Conservation (phyloP, 2,888 invertebrate genomes). For the Ceriagrion tenellum region DNA sequence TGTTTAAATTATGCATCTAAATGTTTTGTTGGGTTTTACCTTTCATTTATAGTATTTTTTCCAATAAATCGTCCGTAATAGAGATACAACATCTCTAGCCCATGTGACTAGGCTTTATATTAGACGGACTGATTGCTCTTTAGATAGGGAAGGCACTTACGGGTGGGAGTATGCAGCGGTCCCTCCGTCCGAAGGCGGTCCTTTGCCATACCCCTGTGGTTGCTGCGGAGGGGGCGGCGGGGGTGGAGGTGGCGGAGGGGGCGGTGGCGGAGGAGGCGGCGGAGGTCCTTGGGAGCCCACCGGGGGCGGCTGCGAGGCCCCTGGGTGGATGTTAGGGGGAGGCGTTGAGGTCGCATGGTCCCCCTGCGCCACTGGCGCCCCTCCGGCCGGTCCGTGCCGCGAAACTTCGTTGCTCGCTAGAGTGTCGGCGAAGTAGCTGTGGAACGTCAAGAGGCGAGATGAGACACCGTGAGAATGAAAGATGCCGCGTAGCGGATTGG, state of each 20-base stretch:
- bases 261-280: conserved; percentile 72
- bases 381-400: conserved; percentile 74
- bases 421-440: conserved; percentile 80
- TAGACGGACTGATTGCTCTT: too few species aligned
- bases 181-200: conserved; percentile 69
- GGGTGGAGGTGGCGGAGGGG: conserved; percentile 70
- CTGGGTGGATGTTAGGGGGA: conserved; percentile 72
- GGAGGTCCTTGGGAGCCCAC: conserved; percentile 73
- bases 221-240: conserved; percentile 39
- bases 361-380: conserved; percentile 74
- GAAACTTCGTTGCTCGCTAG: conserved; percentile 79
- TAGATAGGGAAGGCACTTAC: conserved; percentile 73
- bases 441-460: neutral
- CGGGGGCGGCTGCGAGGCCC: conserved; percentile 74
- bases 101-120: too few species aligned
- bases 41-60: too few species aligned
- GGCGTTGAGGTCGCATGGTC: conserved; percentile 72
- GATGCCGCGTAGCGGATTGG: too few species aligned
- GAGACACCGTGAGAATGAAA: too few species aligned
- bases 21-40: too few species aligned
- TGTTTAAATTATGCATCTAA: too few species aligned
- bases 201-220: conserved; percentile 37
- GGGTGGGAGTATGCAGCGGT: conserved; percentile 75
- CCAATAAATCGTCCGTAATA: too few species aligned
- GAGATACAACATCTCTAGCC: too few species aligned